Percentiles rank a stretch among this genome's conserved stretches.
phyloP scores from a whole-genome alignment of 2,888 invertebrate species.

The Eutolmus rufibarbis region DNA sequence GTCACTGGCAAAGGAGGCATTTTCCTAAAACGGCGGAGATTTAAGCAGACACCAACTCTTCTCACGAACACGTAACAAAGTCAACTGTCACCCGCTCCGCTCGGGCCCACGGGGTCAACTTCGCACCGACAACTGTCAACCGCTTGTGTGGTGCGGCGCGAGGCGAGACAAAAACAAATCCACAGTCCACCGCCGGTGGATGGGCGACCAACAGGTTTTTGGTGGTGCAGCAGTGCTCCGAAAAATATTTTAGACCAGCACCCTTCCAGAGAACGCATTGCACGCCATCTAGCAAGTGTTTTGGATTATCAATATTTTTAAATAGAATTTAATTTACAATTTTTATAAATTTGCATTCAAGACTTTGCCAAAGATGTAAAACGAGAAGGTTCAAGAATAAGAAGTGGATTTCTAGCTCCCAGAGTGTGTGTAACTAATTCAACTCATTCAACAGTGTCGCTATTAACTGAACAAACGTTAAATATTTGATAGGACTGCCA shows the following conservation, averaged over 20 bases:
- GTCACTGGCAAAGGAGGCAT: conserved; percentile 11
- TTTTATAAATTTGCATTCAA: too few species aligned
- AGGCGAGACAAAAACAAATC: background rate
- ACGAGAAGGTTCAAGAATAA: too few species aligned
- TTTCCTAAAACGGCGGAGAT: background rate
- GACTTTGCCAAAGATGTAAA: too few species aligned
- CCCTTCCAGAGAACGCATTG: background rate
- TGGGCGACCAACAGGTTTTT: background rate
- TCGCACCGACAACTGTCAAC: background rate
- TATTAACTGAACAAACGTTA: too few species aligned
- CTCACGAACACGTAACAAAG: conserved; percentile 2
- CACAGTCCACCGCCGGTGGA: background rate
- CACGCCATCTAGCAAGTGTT: background rate
- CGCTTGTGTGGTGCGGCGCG: too few species aligned
- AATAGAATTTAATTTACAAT: too few species aligned
- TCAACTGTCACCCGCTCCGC: background rate
- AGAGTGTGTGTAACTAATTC: too few species aligned
- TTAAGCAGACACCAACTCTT: background rate
- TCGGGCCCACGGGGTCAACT: background rate
- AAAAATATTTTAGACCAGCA: background rate
- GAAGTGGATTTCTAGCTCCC: too few species aligned
- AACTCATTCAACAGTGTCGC: too few species aligned
- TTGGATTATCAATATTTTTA: too few species aligned
- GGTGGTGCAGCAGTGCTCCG: background rate
- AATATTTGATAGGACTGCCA: too few species aligned